Evolutionary conservation across 2,888 invertebrate genomes (phyloP), one percentile per base, ranked within the genome.

Genomic region (Onthophagus sagittarius): DNA sequence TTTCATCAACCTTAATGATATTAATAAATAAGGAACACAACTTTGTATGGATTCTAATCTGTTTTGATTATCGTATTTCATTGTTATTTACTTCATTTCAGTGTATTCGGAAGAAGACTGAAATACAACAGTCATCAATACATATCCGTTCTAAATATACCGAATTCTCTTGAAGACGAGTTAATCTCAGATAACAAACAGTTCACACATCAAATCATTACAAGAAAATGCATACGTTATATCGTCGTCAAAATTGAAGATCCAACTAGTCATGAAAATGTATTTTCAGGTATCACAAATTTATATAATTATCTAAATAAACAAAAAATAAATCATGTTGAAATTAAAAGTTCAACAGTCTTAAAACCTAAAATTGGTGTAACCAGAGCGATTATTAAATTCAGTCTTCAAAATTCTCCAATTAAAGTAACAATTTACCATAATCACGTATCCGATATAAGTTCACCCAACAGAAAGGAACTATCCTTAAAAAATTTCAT

Each of bases 401-500:
- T 15, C 23, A 23, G 15, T 69, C 23, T 69, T 32, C 15, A 69
- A 69, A 15, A 23, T 32, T 31, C 31, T 14, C 2, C 13, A 15
- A 69, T 69, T 15, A 32, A 15, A 13, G 69, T 69, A 63, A 63
- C 63, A 15, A 69, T 31, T 1, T 69, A 15, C 13, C 9, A 31
- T 69, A 69, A 69, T 69, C 33, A 33, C 53, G 14, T 62, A 62
- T 23, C 31, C 14, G 62, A 70, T 5, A 14, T 15, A 23, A 33
- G 53, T 13, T 15, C 15, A 70, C 13, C 4, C 13, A 62, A 14
- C 13, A 63, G 63, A 63, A 63, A 63, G 14, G 15, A 63, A 63
- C 63, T 15, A 63, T 63, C 14, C 15, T 63, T 15, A 63, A 63
- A 33, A 62, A 74, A 65, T 67, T 71, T 71, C 75, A 73, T 13